phyloP scores from a whole-genome alignment of 2,888 invertebrate genomes.

The Chrysolina oricalcia region DNA sequence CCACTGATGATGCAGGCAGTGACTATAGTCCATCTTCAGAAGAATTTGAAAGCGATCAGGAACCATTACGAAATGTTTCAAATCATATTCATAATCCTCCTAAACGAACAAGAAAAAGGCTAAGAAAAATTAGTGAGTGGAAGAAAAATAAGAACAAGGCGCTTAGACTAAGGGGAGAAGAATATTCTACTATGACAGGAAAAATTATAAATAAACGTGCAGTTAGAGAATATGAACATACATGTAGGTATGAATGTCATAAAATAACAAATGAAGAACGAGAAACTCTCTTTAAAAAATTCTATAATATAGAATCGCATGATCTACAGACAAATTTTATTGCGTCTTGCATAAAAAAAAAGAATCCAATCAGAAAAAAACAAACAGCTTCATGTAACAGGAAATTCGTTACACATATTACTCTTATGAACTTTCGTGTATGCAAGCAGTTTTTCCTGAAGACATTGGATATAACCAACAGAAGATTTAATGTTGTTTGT shows the following conservation, averaged over 20 bases:
- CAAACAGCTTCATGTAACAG: background rate
- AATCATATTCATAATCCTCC: no score
- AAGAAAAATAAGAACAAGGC: background rate
- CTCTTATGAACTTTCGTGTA: no score
- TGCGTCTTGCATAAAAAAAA: background rate
- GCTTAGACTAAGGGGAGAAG: no score
- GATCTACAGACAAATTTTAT: background rate
- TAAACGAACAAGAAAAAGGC: background rate
- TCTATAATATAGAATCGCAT: background rate
- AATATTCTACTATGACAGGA: background rate
- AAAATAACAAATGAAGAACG: background rate
- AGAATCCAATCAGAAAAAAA: background rate
- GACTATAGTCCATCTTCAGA: slow-evolving; percentile 1
- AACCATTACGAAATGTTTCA: background rate
- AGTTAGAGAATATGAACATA: background rate
- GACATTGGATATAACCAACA: background rate
- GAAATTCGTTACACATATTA: no score
- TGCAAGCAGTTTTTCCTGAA: no score
- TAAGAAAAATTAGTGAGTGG: background rate
- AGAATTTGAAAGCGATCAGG: background rate
- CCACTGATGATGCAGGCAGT: background rate
- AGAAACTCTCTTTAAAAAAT: background rate
- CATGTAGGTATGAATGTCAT: no score
- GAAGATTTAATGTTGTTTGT: slow-evolving; percentile 1
- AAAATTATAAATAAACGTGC: background rate